phyloP scores from a whole-genome alignment of 2,113 vertebrate genomes.

The Sardina pilchardus region DNA sequence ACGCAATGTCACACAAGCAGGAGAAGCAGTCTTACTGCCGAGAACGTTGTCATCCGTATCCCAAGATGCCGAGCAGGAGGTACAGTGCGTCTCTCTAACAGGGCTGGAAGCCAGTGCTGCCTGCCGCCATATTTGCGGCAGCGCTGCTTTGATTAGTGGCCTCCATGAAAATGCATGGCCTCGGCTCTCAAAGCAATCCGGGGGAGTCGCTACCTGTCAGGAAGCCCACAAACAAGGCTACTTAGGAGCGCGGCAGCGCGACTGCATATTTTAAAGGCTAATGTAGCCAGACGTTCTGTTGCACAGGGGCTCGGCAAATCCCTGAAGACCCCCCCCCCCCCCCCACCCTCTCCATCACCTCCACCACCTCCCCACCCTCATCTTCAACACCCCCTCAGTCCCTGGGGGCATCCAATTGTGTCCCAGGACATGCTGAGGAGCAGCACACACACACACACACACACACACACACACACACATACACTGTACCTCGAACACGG shows the following conservation, averaged over 20 bases:
- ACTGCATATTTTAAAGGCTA: constrained; percentile 74
- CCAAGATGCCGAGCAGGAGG: background rate
- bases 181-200: constrained; percentile 69
- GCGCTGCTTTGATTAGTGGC: constrained; percentile 68
- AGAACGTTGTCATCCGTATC: background rate
- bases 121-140: constrained; percentile 63
- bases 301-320: constrained; percentile 60
- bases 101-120: constrained; percentile 53
- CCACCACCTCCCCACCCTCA: background rate
- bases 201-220: constrained; percentile 75
- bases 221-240: constrained; percentile 74
- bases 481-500: constrained; percentile 38
- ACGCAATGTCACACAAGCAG: background rate
- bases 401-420: constrained; percentile 45
- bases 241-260: constrained; percentile 59
- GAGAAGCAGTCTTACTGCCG: background rate
- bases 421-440: constrained; percentile 58
- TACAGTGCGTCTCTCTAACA: constrained; percentile 60
- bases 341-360: constrained; percentile 41
- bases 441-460: constrained; percentile 10
- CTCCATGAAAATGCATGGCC: constrained; percentile 74
- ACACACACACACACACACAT: constrained; percentile 24
- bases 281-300: constrained; percentile 65
- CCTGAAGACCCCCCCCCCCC: constrained; percentile 52
- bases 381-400: constrained; percentile 20